A percentile compares a stretch with the other conserved stretches of the same genome.
Evolutionary conservation across 2,113 vertebrate species (phyloP).

Genomic region (Jaculus jaculus): DNA sequence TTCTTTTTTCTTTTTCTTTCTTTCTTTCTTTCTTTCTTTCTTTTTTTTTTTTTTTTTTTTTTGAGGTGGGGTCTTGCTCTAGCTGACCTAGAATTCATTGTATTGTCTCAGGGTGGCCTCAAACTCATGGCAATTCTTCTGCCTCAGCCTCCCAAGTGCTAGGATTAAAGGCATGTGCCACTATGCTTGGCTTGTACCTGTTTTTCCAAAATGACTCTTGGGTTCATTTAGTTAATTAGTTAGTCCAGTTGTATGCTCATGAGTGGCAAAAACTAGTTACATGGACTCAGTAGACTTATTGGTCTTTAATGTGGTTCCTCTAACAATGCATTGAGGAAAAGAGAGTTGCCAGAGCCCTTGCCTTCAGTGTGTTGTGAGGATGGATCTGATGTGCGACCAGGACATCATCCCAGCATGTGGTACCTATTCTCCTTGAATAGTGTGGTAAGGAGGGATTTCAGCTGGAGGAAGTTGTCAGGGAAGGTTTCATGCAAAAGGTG

Average conservation of each 20-base stretch:
- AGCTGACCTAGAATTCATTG: too few species aligned
- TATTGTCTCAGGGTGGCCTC: too few species aligned
- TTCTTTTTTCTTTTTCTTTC: too few species aligned
- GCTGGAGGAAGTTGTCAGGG: not conserved
- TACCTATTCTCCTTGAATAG: not conserved
- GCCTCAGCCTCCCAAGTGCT: too few species aligned
- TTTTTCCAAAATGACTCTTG: not conserved
- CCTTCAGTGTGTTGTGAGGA: not conserved
- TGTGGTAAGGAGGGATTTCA: not conserved
- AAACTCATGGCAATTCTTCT: too few species aligned
- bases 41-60: too few species aligned
- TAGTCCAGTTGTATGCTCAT: not conserved
- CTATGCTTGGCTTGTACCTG: not conserved
- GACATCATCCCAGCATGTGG: not conserved
- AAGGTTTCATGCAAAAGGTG: not conserved
- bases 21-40: too few species aligned
- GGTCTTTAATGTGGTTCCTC: constrained; percentile 22
- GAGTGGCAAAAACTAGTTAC: not conserved
- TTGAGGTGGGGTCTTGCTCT: too few species aligned
- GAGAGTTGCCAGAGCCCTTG: not conserved
- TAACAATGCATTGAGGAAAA: constrained; percentile 20
- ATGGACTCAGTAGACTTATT: constrained; percentile 5
- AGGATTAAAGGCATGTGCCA: too few species aligned
- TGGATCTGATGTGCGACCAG: not conserved
- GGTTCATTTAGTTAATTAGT: not conserved